These are phyloP conservation scores for Lithodes maja DNA, from an alignment of 2,888 invertebrate species.

Conservation along the genomic window DNA sequence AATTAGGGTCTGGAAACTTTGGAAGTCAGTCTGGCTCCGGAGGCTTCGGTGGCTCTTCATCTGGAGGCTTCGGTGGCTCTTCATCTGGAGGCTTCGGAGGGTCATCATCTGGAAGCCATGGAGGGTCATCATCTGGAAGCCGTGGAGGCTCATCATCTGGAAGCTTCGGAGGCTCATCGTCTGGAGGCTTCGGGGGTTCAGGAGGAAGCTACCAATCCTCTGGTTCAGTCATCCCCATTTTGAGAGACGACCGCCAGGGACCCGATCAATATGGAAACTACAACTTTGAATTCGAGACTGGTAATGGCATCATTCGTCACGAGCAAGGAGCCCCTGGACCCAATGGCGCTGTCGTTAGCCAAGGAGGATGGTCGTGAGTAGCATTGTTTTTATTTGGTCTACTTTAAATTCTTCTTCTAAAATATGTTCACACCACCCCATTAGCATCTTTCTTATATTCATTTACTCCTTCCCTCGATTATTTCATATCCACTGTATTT, in stretches of 20 bases:
- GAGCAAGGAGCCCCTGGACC: slow-evolving; percentile 20
- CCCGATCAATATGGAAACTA: slow-evolving; percentile 49
- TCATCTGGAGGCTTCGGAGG: neutral
- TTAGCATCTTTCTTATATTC: too few species aligned
- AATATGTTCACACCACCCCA: too few species aligned
- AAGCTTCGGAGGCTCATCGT: neutral
- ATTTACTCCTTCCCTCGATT: too few species aligned
- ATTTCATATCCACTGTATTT: too few species aligned
- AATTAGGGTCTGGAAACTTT: neutral
- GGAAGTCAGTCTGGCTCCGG: too few species aligned
- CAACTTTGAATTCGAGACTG: slow-evolving; percentile 60
- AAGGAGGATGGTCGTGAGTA: slow-evolving; percentile 66
- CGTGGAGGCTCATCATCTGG: too few species aligned
- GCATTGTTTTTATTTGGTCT: too few species aligned
- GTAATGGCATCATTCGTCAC: slow-evolving; percentile 32
- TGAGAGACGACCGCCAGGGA: slow-evolving; percentile 57
- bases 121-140: too few species aligned
- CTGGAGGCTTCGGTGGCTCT: slow-evolving; percentile 12
- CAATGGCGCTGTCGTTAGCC: slow-evolving; percentile 54
- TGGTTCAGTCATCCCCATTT: slow-evolving; percentile 44
- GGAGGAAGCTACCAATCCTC: neutral
- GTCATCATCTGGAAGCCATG: too few species aligned
- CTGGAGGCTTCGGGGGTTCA: neutral
- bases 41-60: too few species aligned
- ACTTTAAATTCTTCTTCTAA: too few species aligned